Evolutionary conservation across 2,797 vertebrate species (phyloP).

Genomic region (Oreochromis mossambicus): DNA sequence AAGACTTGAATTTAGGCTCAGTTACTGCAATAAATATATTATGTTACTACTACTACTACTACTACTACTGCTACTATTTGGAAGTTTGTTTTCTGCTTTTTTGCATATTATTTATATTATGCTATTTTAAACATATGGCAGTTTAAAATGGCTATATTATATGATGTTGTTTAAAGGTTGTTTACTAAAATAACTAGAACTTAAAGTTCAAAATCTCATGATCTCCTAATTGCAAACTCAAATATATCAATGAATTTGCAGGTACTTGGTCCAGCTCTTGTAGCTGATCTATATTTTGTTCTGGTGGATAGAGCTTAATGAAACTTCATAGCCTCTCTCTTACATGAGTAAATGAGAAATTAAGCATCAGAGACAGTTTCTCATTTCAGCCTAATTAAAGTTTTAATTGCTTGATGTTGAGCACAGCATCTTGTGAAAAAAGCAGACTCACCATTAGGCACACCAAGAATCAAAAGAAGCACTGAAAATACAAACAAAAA

Average conservation of each 20-base stretch:
- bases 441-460: conserved; percentile 43
- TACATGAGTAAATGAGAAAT: conserved; percentile 71
- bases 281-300: conserved; percentile 48
- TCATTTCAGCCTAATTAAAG: conserved; percentile 74
- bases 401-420: conserved; percentile 75
- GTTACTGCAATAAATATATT: neutral
- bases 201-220: neutral
- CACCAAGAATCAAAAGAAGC: conserved; percentile 17
- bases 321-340: conserved; percentile 64
- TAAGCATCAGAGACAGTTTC: conserved; percentile 71
- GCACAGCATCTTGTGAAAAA: conserved; percentile 51
- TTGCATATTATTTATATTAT: neutral
- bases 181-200: neutral
- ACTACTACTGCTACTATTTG: neutral
- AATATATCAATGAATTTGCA: conserved; percentile 45
- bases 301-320: conserved; percentile 55
- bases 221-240: neutral
- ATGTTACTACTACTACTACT: neutral
- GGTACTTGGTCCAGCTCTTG: conserved; percentile 1
- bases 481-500: conserved; percentile 45
- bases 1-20: neutral
- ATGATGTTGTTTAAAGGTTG: neutral
- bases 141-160: neutral
- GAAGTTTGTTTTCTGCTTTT: neutral
- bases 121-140: neutral